phyloP scores from a whole-genome alignment of 2,888 invertebrate species.

The Rhagium mordax region DNA sequence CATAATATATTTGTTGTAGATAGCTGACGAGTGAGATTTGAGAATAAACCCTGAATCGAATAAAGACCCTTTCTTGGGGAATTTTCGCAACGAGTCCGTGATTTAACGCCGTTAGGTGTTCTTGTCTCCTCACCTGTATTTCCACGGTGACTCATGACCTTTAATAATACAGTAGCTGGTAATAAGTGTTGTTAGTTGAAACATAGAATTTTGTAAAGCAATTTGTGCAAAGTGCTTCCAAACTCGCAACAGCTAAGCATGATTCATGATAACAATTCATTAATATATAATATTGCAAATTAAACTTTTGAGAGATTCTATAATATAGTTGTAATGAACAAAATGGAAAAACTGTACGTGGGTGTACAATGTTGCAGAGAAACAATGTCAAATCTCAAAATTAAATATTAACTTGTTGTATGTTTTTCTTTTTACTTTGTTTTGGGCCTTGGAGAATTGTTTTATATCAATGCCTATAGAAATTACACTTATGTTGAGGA shows the following conservation, averaged over 20 bases:
- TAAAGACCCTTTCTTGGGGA: conserved; percentile 40
- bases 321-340: background rate
- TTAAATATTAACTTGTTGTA: no score
- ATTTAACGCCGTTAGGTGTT: conserved; percentile 56
- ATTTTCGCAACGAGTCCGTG: conserved; percentile 53
- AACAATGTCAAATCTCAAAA: no score
- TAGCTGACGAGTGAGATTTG: background rate
- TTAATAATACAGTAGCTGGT: conserved; percentile 59
- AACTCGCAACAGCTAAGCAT: conserved; percentile 51
- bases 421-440: no score
- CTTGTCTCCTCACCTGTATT: conserved; percentile 58
- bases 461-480: no score
- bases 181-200: conserved; percentile 57
- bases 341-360: background rate
- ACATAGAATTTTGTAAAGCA: conserved; percentile 52
- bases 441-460: no score
- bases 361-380: no score
- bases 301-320: conserved; percentile 44
- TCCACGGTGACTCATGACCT: conserved; percentile 61
- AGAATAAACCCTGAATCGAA: background rate
- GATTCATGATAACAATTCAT: conserved; percentile 54
- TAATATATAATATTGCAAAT: conserved; percentile 53
- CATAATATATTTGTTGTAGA: no score
- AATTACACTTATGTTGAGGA: no score
- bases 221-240: conserved; percentile 53